Evolutionary conservation across 2,888 invertebrate genomes (phyloP), one percentile per base, ranked within the genome.

Genomic region (Nemotelus pantherinus): DNA sequence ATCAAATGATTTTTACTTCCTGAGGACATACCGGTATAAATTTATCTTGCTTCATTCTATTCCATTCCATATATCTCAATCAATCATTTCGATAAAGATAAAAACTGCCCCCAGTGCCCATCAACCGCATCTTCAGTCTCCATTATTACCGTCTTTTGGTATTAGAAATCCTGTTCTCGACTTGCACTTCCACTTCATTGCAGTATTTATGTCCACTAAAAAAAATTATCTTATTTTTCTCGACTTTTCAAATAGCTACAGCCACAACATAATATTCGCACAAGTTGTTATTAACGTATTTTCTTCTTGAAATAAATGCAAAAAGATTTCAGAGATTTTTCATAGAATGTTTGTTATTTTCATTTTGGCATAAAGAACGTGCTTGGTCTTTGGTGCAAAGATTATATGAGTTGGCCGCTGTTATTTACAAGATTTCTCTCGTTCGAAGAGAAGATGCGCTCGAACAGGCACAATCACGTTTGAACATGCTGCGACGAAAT

Each of bases 401-500:
- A 25, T 25, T 47, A 65, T 9, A 44, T 45, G 3, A 2, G 25
- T 10, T 65, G 65, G 45, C 9, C 45, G 10, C 25, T 25, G 57
- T 57, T 57, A 25, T 9, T 57, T 6, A n/a, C 10, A 47, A 39
- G 9, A 48, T 67, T 48, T 48, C 7, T 48, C 45, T n/a, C 50
- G 48, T 25, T 10, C 48, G n/a, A 25, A 50, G 48, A 10, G 9
- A 25, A 48, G 2, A 44, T 25, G 25, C n/a, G 6, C 25, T 5
- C 48, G 60, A 41, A 60, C 60, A 60, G 41, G 60, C 60, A 39
- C 41, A 43, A 60, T 60, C 60, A 60, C 60, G 60, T 41, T 60
- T 60, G 41, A 60, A 60, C 60, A 60, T 60, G 60, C 41, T 39
- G 3, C 25, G 39, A 60, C 7, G 41, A 43, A 60, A 60, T 39